These are phyloP conservation scores for Penaeus chinensis DNA, from an alignment of 1,140 invertebrate species.

Conservation along the genomic window DNA sequence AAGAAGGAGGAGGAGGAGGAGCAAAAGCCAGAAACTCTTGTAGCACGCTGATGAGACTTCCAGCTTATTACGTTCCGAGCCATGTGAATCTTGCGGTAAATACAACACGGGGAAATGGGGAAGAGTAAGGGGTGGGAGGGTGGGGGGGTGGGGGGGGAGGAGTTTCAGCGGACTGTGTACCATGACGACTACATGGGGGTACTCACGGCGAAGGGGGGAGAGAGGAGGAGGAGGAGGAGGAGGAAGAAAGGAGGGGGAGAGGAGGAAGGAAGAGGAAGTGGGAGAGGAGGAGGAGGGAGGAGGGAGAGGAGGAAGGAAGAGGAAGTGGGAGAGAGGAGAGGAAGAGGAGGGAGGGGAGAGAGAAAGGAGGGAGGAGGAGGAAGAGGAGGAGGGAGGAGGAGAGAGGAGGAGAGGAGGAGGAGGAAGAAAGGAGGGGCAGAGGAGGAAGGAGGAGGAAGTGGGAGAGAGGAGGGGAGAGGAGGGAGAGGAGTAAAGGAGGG, in stretches of 20 bases:
- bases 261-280: neutral
- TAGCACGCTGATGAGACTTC: too few relatives aligned
- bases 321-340: neutral
- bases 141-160: neutral
- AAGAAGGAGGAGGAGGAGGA: too few relatives aligned
- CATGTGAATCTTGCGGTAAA: too few relatives aligned
- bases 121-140: neutral
- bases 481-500: neutral
- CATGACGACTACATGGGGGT: neutral
- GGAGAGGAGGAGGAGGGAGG: neutral
- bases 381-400: neutral
- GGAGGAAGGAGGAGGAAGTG: neutral
- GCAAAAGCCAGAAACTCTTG: too few relatives aligned
- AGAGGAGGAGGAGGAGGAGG: slow-evolving; percentile 13
- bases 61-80: too few relatives aligned
- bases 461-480: neutral
- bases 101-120: too few relatives aligned
- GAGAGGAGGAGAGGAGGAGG: neutral
- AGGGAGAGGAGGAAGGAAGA: neutral
- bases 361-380: neutral
- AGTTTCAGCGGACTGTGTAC: neutral
- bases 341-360: neutral
- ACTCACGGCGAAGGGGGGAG: neutral
- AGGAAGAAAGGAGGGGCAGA: neutral
- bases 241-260: neutral